Evolutionary conservation across 2,797 vertebrate genomes (phyloP).

Genomic region (Enteromius radiatus): DNA sequence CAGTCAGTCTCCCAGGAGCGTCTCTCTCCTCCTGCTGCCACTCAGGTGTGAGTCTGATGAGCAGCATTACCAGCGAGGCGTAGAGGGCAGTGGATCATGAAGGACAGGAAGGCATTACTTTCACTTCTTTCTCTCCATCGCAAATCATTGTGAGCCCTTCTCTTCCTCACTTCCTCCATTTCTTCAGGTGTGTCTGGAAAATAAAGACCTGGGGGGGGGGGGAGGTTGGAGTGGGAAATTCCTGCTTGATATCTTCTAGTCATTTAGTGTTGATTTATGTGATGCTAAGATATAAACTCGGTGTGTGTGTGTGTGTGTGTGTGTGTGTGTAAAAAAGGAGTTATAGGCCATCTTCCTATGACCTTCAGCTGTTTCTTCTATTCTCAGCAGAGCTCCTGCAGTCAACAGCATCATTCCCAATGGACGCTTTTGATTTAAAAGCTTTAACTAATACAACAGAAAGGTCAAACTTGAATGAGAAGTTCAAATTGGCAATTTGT

Average conservation of each 20-base stretch:
- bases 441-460: constrained; percentile 38
- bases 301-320: neutral
- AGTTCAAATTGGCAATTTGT: constrained; percentile 43
- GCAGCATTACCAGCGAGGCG: constrained; percentile 59
- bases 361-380: constrained; percentile 49
- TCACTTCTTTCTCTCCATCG: constrained; percentile 21
- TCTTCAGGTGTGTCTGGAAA: constrained; percentile 4
- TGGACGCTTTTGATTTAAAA: constrained; percentile 34
- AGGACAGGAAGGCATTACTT: constrained; percentile 60
- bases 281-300: constrained; percentile 3
- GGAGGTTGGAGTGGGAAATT: too few relatives aligned
- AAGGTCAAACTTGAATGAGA: constrained; percentile 45
- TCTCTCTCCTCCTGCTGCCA: constrained; percentile 48
- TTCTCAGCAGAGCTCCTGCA: neutral
- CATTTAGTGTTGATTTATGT: neutral
- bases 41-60: constrained; percentile 64
- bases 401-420: constrained; percentile 31
- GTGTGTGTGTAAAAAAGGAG: constrained; percentile 22
- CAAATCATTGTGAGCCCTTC: constrained; percentile 12
- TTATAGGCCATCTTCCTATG: constrained; percentile 29
- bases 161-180: constrained; percentile 6
- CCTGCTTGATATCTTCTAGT: neutral
- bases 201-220: neutral
- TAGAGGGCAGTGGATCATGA: constrained; percentile 58
- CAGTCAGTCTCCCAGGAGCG: constrained; percentile 14